These are phyloP conservation scores for Syngnathus scovelli DNA, from an alignment of 2,113 vertebrate genomes.

Conservation along the genomic window DNA sequence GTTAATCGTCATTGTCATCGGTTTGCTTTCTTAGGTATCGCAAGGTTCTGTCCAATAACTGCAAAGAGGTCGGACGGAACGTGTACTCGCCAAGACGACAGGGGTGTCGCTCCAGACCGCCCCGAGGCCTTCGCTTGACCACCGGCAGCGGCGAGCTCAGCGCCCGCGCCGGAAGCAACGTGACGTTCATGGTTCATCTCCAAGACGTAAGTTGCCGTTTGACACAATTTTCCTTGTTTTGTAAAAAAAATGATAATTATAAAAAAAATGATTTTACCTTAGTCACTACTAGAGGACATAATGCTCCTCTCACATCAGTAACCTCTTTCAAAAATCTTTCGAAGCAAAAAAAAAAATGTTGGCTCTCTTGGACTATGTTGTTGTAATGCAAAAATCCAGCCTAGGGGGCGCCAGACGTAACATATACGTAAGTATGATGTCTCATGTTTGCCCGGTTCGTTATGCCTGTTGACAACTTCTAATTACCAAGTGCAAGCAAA, in stretches of 20 bases:
- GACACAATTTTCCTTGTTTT: neutral
- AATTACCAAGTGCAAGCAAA: slow-evolving; percentile 4
- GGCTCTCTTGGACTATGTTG: no score
- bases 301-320: no score
- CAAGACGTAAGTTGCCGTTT: slow-evolving; percentile 75
- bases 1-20: neutral
- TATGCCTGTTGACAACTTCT: neutral
- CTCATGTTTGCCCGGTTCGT: neutral
- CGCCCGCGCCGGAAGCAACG: slow-evolving; percentile 78
- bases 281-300: no score
- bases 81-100: slow-evolving; percentile 82
- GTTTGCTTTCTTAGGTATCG: slow-evolving; percentile 75
- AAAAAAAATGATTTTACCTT: no score
- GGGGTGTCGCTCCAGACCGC: slow-evolving; percentile 79
- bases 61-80: slow-evolving; percentile 80
- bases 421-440: neutral
- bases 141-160: slow-evolving; percentile 80
- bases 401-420: no score
- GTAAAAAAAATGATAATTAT: no score
- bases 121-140: slow-evolving; percentile 79
- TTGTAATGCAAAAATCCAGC: no score
- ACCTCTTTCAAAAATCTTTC: no score
- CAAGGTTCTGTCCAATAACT: slow-evolving; percentile 91
- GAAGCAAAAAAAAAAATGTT: no score
- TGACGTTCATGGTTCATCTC: slow-evolving; percentile 85